These are phyloP conservation scores for Cistogaster globosa DNA, from an alignment of 2,888 invertebrate genomes.

Conservation along the genomic window DNA sequence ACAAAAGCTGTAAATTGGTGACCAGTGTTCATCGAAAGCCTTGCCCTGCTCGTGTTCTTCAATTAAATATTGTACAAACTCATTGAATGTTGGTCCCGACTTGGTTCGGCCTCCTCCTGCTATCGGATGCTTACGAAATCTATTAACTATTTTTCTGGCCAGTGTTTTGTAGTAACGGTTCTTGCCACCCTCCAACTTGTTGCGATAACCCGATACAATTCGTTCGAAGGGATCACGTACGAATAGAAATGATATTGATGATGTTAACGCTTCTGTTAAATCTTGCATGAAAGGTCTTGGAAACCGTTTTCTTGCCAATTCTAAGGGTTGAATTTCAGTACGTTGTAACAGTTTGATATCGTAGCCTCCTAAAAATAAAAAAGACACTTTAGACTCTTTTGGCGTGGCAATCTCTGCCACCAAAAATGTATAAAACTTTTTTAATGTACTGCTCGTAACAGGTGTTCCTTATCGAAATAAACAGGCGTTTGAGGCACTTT, in stretches of 20 bases:
- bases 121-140: slow-evolving; percentile 76
- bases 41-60: slow-evolving; percentile 85
- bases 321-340: slow-evolving; percentile 86
- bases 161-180: slow-evolving; percentile 88
- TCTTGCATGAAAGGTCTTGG: slow-evolving; percentile 87
- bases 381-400: no score
- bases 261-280: slow-evolving; percentile 86
- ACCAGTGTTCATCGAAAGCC: slow-evolving; percentile 87
- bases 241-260: slow-evolving; percentile 87
- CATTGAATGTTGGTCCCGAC: slow-evolving; percentile 87
- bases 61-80: slow-evolving; percentile 88
- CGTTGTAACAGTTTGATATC: slow-evolving; percentile 85
- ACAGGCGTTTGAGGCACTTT: no score
- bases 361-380: slow-evolving; percentile 84
- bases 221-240: slow-evolving; percentile 90
- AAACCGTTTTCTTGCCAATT: slow-evolving; percentile 87
- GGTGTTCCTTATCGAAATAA: no score
- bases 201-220: slow-evolving; percentile 88
- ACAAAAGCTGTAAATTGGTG: slow-evolving; percentile 86
- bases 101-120: slow-evolving; percentile 71
- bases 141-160: slow-evolving; percentile 86
- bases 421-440: no score
- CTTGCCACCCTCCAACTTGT: slow-evolving; percentile 88
- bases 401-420: no score
- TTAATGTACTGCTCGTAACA: no score